A percentile compares a stretch with the other conserved stretches of the same genome.
These are phyloP conservation scores for Hyperoplus immaculatus DNA, from an alignment of 2,797 vertebrate genomes.

Conservation along the genomic window DNA sequence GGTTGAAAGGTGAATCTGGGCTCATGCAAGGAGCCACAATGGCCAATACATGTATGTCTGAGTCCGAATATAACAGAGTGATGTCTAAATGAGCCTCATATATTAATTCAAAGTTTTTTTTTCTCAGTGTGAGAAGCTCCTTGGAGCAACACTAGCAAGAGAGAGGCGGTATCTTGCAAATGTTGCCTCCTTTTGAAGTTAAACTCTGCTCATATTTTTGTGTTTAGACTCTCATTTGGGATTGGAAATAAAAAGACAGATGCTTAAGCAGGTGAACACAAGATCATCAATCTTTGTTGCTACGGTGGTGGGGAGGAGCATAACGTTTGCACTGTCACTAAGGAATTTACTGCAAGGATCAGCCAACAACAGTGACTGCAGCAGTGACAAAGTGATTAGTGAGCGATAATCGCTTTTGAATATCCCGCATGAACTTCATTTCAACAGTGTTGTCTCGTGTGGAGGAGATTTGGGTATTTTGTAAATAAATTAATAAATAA, in stretches of 20 bases:
- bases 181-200: slow-evolving; percentile 69
- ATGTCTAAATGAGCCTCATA: slow-evolving; percentile 71
- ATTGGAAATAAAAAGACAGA: slow-evolving; percentile 25
- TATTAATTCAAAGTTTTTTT: slow-evolving; percentile 73
- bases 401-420: slow-evolving; percentile 55
- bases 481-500: slow-evolving; percentile 1
- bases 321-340: background rate
- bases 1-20: slow-evolving; percentile 43
- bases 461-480: slow-evolving; percentile 41
- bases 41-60: slow-evolving; percentile 32
- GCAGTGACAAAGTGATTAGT: slow-evolving; percentile 44
- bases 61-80: slow-evolving; percentile 58
- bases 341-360: slow-evolving; percentile 43
- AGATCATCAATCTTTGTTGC: slow-evolving; percentile 43
- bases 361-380: slow-evolving; percentile 34
- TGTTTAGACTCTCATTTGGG: slow-evolving; percentile 67
- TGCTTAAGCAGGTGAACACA: slow-evolving; percentile 41
- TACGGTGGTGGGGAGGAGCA: slow-evolving; percentile 15
- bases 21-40: slow-evolving; percentile 10
- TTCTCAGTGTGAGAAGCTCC: slow-evolving; percentile 55
- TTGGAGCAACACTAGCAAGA: slow-evolving; percentile 36
- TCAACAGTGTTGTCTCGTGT: slow-evolving; percentile 31
- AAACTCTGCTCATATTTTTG: slow-evolving; percentile 63
- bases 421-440: slow-evolving; percentile 55
- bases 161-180: slow-evolving; percentile 54